These are phyloP conservation scores for Arctocebus calabarensis DNA, from an alignment of 2,797 vertebrate species.

Conservation along the genomic window DNA sequence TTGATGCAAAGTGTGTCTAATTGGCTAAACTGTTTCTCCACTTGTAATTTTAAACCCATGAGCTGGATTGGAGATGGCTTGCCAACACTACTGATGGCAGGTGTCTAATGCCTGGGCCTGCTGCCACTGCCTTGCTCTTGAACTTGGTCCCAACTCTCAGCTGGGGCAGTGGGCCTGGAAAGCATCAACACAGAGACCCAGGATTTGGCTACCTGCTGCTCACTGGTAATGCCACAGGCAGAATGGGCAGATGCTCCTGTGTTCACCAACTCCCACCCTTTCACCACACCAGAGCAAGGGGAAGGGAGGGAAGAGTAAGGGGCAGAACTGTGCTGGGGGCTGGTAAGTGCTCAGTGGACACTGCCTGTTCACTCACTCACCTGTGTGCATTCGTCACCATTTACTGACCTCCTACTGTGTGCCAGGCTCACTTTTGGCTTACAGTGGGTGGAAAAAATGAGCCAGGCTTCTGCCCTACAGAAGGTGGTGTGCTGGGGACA, in stretches of 20 bases:
- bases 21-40: slow-evolving; percentile 26
- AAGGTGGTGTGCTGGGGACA: neutral
- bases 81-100: neutral
- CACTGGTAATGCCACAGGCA: neutral
- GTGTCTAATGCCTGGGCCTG: neutral
- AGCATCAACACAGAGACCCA: neutral
- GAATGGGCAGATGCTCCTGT: neutral
- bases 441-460: neutral
- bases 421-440: neutral
- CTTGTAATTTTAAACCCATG: slow-evolving; percentile 46
- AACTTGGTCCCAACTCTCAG: neutral
- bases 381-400: neutral
- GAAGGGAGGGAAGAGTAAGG: neutral
- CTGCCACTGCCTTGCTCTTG: neutral
- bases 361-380: neutral
- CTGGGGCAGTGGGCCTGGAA: neutral
- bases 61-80: neutral
- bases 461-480: neutral
- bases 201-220: neutral
- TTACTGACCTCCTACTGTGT: neutral
- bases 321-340: neutral
- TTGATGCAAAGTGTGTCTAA: neutral
- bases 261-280: neutral
- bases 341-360: neutral
- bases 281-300: neutral